Percentiles rank a stretch among this genome's conserved stretches.
Conservation (phyloP, 2,113 vertebrate species). For the Laticauda colubrina region DNA sequence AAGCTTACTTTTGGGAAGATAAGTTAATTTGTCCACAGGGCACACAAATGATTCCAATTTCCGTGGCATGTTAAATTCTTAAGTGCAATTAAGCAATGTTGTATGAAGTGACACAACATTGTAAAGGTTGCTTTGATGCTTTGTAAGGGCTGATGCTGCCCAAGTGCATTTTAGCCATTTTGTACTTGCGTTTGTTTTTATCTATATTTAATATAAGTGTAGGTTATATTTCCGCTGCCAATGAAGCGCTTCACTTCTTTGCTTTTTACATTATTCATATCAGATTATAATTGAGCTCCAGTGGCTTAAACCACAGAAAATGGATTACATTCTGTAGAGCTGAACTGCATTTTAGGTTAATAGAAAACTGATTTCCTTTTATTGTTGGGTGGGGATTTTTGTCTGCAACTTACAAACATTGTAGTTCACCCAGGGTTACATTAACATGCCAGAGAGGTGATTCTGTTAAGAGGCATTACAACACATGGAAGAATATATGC, state of each 20-base stretch:
- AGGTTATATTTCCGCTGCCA: neutral
- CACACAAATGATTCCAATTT: neutral
- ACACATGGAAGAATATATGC: neutral
- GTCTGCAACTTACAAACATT: neutral
- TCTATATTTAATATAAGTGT: constrained; percentile 9
- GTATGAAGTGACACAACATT: neutral
- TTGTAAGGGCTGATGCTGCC: neutral
- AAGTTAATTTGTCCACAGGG: neutral
- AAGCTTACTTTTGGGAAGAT: neutral
- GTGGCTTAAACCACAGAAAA: constrained; percentile 1
- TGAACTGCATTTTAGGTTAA: neutral
- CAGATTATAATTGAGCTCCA: constrained; percentile 13
- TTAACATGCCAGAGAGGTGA: neutral
- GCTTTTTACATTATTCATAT: constrained; percentile 31
- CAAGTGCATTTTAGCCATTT: neutral
- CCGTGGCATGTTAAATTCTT: neutral
- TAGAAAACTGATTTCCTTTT: neutral
- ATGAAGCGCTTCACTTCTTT: constrained; percentile 24
- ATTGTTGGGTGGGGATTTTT: neutral
- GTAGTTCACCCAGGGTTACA: neutral
- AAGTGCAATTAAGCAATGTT: constrained; percentile 8
- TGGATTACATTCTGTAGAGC: constrained; percentile 6
- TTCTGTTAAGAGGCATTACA: neutral
- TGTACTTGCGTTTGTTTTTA: constrained; percentile 13
- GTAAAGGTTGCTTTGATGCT: neutral